Percentiles rank a stretch among this genome's conserved stretches.
Evolutionary conservation across 2,113 vertebrate species (phyloP).

Genomic region (Eleginops maclovinus): DNA sequence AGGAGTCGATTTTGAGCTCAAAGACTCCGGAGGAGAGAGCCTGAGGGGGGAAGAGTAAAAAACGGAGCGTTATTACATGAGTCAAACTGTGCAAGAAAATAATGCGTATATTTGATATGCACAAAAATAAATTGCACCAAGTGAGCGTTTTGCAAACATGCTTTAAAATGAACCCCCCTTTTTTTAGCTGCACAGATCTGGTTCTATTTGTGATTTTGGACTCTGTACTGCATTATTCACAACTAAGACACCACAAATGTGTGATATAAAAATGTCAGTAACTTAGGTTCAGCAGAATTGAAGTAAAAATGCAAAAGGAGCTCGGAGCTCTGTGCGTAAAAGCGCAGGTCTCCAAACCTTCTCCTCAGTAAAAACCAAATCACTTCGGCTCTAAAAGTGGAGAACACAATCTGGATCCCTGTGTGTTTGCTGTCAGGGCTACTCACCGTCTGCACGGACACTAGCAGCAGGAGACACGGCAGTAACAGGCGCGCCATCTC

Average conservation of each 20-base stretch:
- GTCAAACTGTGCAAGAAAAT: too few relatives aligned
- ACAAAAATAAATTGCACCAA: too few relatives aligned
- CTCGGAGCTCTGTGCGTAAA: slow-evolving; percentile 43
- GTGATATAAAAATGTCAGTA: accelerated
- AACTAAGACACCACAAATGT: background rate
- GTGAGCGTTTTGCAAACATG: too few relatives aligned
- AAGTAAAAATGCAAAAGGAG: accelerated
- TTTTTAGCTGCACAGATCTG: too few relatives aligned
- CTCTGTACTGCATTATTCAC: too few relatives aligned
- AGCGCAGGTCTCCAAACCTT: slow-evolving; percentile 15
- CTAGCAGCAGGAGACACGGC: slow-evolving; percentile 67
- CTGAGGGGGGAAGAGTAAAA: slow-evolving; percentile 65
- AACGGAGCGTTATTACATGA: background rate
- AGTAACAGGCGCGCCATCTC: slow-evolving; percentile 75
- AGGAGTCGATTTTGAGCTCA: slow-evolving; percentile 90
- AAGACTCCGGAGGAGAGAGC: slow-evolving; percentile 85
- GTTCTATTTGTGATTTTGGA: too few relatives aligned
- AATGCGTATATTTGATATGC: too few relatives aligned
- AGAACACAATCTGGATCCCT: background rate
- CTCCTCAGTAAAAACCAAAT: background rate
- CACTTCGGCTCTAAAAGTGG: background rate
- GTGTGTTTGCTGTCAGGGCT: background rate
- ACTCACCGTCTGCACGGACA: slow-evolving; percentile 76
- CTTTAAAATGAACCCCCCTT: too few relatives aligned
- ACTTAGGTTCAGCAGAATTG: background rate